These are phyloP conservation scores for Paedocypris micromegethes DNA, from an alignment of 2,797 vertebrate genomes.

Conservation along the genomic window DNA sequence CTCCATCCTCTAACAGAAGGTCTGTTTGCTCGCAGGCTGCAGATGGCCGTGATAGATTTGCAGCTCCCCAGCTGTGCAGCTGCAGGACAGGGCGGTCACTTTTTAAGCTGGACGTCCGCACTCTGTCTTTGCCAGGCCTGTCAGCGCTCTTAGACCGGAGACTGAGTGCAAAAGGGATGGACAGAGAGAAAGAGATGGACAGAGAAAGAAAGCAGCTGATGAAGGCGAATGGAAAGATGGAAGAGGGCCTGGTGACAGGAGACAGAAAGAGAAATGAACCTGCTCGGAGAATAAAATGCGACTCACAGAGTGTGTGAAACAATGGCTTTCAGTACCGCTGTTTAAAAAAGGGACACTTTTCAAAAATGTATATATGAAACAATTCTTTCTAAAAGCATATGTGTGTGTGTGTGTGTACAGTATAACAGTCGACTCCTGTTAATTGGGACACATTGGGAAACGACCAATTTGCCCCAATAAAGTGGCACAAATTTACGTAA, in stretches of 20 bases:
- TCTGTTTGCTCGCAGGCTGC: slow-evolving; percentile 40
- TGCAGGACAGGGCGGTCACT: slow-evolving; percentile 69
- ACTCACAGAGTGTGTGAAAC: slow-evolving; percentile 18
- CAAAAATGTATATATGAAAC: background rate
- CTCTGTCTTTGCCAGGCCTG: slow-evolving; percentile 72
- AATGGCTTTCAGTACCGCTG: slow-evolving; percentile 15
- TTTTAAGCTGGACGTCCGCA: slow-evolving; percentile 66
- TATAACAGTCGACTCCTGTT: too few species aligned
- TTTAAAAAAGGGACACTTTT: slow-evolving; percentile 3
- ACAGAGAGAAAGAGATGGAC: slow-evolving; percentile 55
- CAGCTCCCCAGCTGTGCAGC: slow-evolving; percentile 60
- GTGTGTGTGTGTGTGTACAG: too few species aligned
- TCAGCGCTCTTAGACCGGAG: slow-evolving; percentile 59
- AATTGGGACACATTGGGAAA: too few species aligned
- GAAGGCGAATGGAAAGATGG: slow-evolving; percentile 67
- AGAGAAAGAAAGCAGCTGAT: slow-evolving; percentile 59
- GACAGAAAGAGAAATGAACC: slow-evolving; percentile 67
- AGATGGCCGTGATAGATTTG: slow-evolving; percentile 63
- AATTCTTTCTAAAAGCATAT: background rate
- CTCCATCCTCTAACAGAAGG: slow-evolving; percentile 10
- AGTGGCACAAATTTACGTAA: too few species aligned
- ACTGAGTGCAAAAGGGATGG: slow-evolving; percentile 50
- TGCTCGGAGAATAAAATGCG: slow-evolving; percentile 31
- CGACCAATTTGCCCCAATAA: too few species aligned
- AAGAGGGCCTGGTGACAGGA: slow-evolving; percentile 59